Evolutionary conservation across 2,113 vertebrate species (phyloP).

Genomic region (Carassius carassius): DNA sequence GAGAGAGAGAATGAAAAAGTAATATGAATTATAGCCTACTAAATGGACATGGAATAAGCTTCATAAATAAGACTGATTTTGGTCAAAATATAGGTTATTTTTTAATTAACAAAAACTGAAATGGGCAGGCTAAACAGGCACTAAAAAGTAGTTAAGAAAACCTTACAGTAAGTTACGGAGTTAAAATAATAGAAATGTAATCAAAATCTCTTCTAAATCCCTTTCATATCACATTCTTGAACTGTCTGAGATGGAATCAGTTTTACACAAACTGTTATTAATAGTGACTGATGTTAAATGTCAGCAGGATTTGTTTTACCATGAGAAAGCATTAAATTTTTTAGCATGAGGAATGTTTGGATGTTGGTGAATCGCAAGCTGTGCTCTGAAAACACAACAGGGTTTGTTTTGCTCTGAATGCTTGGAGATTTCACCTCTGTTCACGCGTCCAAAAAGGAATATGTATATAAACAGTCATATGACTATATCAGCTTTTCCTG

Average conservation of each 20-base stretch:
- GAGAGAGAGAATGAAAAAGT: too few species aligned
- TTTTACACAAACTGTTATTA: constrained; percentile 43
- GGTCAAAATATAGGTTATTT: not conserved
- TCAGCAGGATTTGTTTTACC: constrained; percentile 48
- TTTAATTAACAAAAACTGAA: not conserved
- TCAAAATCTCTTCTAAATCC: constrained; percentile 16
- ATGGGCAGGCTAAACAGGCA: not conserved
- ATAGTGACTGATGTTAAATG: constrained; percentile 42
- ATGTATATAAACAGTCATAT: constrained; percentile 57
- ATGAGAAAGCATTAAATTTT: constrained; percentile 41
- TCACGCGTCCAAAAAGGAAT: constrained; percentile 52
- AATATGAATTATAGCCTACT: too few species aligned
- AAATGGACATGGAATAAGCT: too few species aligned
- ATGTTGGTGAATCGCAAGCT: constrained; percentile 52
- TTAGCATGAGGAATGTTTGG: constrained; percentile 51
- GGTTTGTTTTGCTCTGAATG: constrained; percentile 49
- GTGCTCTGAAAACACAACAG: constrained; percentile 53
- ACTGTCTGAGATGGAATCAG: constrained; percentile 29
- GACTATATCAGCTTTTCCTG: constrained; percentile 59
- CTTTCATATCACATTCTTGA: constrained; percentile 37
- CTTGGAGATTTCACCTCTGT: constrained; percentile 42
- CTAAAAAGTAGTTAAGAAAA: not conserved
- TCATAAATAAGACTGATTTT: not conserved
- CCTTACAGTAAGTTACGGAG: not conserved
- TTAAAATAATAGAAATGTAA: constrained; percentile 31